These are phyloP conservation scores for Pelecanoides urinatrix DNA, from an alignment of 2,113 vertebrate species.

Conservation along the genomic window DNA sequence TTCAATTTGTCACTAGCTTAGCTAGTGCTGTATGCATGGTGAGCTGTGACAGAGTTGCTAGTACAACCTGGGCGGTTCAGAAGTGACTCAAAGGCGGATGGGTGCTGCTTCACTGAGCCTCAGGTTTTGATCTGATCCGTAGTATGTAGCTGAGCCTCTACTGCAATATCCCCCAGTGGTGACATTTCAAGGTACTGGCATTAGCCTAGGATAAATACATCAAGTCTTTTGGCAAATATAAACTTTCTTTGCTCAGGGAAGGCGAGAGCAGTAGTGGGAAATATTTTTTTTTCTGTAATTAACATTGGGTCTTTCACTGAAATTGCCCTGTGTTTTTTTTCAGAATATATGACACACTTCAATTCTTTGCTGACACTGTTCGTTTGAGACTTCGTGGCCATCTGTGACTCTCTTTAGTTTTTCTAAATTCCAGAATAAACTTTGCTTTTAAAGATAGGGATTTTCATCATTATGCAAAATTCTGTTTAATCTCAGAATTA, in stretches of 20 bases:
- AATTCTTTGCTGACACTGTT: background rate
- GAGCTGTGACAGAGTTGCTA: background rate
- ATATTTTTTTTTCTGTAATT: background rate
- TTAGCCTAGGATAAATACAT: background rate
- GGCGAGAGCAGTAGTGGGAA: background rate
- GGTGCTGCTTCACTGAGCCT: background rate
- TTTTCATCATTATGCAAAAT: background rate
- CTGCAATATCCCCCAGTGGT: background rate
- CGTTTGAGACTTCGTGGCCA: background rate
- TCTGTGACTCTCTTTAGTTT: background rate
- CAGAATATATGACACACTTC: background rate
- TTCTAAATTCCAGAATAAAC: background rate
- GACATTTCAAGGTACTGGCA: background rate
- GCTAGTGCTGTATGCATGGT: background rate
- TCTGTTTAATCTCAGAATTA: background rate
- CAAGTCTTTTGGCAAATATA: background rate
- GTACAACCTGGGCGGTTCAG: background rate
- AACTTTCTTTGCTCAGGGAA: background rate
- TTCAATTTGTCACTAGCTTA: conserved; percentile 56
- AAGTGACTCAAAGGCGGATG: background rate
- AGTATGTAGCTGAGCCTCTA: background rate
- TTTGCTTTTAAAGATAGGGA: background rate
- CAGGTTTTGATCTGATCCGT: background rate
- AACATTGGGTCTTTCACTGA: background rate
- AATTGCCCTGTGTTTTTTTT: background rate